Base-by-base conservation (phyloP, 2,797 vertebrate genomes). In the Sebastes itinus region DNA sequence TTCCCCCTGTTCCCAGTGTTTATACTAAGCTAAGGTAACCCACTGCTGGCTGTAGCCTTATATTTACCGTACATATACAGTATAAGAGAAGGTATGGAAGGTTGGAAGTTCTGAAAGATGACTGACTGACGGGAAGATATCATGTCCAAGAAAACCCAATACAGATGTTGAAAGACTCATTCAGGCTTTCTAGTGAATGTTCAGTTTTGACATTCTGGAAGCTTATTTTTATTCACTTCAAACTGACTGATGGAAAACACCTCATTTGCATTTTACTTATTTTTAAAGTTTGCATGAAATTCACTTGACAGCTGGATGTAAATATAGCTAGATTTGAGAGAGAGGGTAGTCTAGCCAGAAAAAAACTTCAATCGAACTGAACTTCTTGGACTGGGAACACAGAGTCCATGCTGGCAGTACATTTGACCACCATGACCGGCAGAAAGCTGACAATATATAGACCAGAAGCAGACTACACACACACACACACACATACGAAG, bases 201-300 rank as follows among this genome's bases (percentile, higher is more conserved):
- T 3, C n/a, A 63, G 33, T 55, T 81, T 32, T 73, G 75, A 82
- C 42, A 55, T 66, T 23, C 20, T 49, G 13, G 16, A 27, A 67
- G 23, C 27, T 28, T 20, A 35, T 64, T 77, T 66, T 64, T 30
- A 55, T 59, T 52, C 52, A 67, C 35, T 66, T 67, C 9, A 65
- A 67, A 73, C 22, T 7, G 49, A 62, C 28, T 42, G 28, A 67
- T 38, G 61, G 58, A 83, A 77, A 70, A 70, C 6, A 64, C 30
- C 16, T 23, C 1, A 68, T 77, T 82, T 79, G 22, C 60, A 74
- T 66, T 64, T 73, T 12, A 64, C 18, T 52, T 23, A 73, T 71
- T 77, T 76, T 38, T 55, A 49, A 75, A 30, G 69, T 85, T 75
- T 56, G 71, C 77, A 71, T 74, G 67, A 75, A 82, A 82, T 80